A percentile compares a stretch with the other conserved stretches of the same genome.
phyloP scores from a whole-genome alignment of 1,140 invertebrate species.

The Prorops nasuta region DNA sequence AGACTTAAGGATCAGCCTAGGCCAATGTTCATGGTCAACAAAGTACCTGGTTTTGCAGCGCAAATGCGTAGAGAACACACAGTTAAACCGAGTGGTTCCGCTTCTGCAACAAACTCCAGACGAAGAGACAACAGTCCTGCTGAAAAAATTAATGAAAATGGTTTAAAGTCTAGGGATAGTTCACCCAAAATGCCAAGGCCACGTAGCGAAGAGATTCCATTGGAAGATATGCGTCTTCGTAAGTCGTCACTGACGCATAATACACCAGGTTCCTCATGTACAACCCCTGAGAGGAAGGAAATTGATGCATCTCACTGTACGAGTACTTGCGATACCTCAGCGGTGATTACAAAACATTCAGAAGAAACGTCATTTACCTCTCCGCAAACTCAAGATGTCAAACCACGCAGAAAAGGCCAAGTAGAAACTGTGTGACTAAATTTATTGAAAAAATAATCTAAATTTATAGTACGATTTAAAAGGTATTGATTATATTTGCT shows the following conservation, averaged over 20 bases:
- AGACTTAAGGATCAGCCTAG: constrained; percentile 57
- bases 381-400: constrained; percentile 44
- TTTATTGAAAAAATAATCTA: background rate
- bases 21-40: constrained; percentile 62
- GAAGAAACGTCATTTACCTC: constrained; percentile 76
- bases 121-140: constrained; percentile 41
- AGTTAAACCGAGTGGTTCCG: constrained; percentile 33
- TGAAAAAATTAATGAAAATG: constrained; percentile 35
- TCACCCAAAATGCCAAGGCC: constrained; percentile 73
- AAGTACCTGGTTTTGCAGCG: constrained; percentile 70
- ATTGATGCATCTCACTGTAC: constrained; percentile 35
- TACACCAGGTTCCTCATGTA: constrained; percentile 21
- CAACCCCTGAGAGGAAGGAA: constrained; percentile 22
- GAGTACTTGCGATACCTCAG: constrained; percentile 18
- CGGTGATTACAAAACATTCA: constrained; percentile 48
- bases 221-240: constrained; percentile 70
- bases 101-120: constrained; percentile 36
- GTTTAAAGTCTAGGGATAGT: constrained; percentile 64
- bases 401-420: constrained; percentile 60
- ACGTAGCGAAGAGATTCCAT: constrained; percentile 78
- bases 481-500: too few relatives aligned
- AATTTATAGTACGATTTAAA: too few relatives aligned
- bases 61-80: constrained; percentile 60
- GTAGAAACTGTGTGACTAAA: constrained; percentile 67
- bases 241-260: constrained; percentile 41